Evolutionary conservation across 2,797 vertebrate species (phyloP), one percentile per base, ranked within the genome.

Genomic region (Sebastes cheni): DNA sequence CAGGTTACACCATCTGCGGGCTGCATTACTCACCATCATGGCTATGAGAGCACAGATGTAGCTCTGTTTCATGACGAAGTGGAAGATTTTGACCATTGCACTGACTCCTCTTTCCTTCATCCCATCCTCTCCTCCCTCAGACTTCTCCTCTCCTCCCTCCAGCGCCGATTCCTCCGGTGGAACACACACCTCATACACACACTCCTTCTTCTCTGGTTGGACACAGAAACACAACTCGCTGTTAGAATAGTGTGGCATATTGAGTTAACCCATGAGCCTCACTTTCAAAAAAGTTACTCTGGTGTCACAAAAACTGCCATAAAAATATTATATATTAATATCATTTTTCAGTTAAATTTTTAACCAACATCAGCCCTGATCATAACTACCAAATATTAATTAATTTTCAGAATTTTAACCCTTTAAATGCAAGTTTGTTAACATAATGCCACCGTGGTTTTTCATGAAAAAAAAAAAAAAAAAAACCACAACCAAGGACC

Each of bases 61-160:
- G 89, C 99, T 99, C 90, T 99, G 99, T 79, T 99, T 99, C 99
- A 99, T 99, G 86, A 99, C 93, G 89, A 99, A 99, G 42, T 97
- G 96, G 89, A 99, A 98, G 78, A 96, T 96, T 46, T 97, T 96
- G 59, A 97, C 97, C 90, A 98, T 93, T 8, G 96, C 95, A 0
- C 96, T 82, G 14, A 97, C 92, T 83, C 96, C 95, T 66, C 89
- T 92, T 8, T 92, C 92, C 6, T 95, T 93, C 0, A 96, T 94
- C 18, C 94, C 94, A 56, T 96, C 90, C 8, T 96, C 96, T 81
- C 93, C 93, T 3, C 94, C 95, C 66, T 91, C 90, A 0, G 88
- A 86, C 66, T 90, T 79, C 55, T 95, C 91, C 34, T 85, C 92
- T 67, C 66, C 91, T 72, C 66, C 89, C 10, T 93, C 92, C 36